Base-by-base conservation (phyloP, 2,888 invertebrate species). In the Auanema sp. region DNA sequence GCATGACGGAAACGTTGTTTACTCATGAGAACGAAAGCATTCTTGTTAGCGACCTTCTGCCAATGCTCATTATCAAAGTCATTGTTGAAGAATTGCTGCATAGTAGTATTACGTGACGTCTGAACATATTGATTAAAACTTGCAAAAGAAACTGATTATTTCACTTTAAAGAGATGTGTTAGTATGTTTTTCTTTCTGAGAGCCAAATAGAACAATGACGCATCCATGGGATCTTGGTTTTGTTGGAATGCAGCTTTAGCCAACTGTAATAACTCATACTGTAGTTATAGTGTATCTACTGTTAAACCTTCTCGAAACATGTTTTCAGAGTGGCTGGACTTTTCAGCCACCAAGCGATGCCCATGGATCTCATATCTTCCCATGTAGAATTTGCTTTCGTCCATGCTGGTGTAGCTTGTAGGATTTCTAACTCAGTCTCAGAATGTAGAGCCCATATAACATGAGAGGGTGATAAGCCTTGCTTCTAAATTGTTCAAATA, bases 361-460 rank as follows among this genome's bases (percentile, higher is more conserved):
- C 92, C 40, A 96, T 87, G 84, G 95, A 94, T 72, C 91, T 89
- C 79, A 98, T 87, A 24, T 92, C 91, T 1, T 89, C 87, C 98
- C 98, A 99, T 53, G 90, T 91, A 0, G 87, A 86, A 61, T 85
- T 85, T 14, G 84, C 85, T 69, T 84, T 85, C 63, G 86, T 85
- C 78, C 86, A 83, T 59, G 85, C 85, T 0, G 97, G 96, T 33
- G 87, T 74, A 72, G 94, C 86, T 64, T 91, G 90, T 14, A 98
- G 86, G 60, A 98, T 87, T 84, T 98, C 97, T 79, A 95, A 95
- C 84, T 95, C 93, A 21, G 93, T 92, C 85, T 98, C 97, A 0
- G 97, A 97, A 85, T 99, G 98, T 86, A 93, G 97, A 0, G 97
- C 98, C 98, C 98, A 99, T 2, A 95, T 95, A 21, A 97, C 88